Evolutionary conservation across 2,888 invertebrate genomes (phyloP).

Genomic region (Chirona hameri): DNA sequence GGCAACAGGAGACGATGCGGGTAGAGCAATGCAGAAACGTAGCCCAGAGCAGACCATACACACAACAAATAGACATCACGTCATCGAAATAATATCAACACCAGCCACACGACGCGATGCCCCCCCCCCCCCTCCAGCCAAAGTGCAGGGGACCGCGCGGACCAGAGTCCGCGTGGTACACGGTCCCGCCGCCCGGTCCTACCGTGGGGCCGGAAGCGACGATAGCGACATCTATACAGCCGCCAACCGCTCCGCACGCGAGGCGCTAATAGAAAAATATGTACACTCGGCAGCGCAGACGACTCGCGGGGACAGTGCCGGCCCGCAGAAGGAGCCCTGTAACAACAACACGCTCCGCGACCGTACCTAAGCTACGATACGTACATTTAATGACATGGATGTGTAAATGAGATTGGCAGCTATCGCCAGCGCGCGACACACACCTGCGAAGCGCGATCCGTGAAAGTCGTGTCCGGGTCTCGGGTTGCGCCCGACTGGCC

Average conservation of each 20-base stretch:
- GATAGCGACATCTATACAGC: not conserved
- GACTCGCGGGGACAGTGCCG: not conserved
- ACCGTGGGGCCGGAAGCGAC: not conserved
- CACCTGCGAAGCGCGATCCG: not conserved
- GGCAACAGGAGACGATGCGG: not conserved
- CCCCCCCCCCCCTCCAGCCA: not conserved
- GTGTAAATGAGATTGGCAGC: not conserved
- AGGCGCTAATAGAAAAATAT: conserved; percentile 26
- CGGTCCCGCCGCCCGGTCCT: not conserved
- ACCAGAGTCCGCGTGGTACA: not conserved
- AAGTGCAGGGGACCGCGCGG: not conserved
- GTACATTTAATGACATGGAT: not conserved
- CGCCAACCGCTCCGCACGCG: not conserved
- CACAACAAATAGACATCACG: not conserved
- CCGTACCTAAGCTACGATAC: not conserved
- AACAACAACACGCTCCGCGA: not conserved
- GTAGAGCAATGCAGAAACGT: too few species aligned
- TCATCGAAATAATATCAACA: not conserved
- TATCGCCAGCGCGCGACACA: not conserved
- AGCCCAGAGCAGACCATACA: not conserved
- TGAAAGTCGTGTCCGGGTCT: too few species aligned
- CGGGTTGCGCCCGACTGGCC: not conserved
- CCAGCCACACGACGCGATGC: not conserved
- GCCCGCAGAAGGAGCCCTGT: not conserved
- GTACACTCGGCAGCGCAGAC: not conserved